Evolutionary conservation across 1,140 invertebrate species (phyloP).

Genomic region (Cydia fagiglandana): DNA sequence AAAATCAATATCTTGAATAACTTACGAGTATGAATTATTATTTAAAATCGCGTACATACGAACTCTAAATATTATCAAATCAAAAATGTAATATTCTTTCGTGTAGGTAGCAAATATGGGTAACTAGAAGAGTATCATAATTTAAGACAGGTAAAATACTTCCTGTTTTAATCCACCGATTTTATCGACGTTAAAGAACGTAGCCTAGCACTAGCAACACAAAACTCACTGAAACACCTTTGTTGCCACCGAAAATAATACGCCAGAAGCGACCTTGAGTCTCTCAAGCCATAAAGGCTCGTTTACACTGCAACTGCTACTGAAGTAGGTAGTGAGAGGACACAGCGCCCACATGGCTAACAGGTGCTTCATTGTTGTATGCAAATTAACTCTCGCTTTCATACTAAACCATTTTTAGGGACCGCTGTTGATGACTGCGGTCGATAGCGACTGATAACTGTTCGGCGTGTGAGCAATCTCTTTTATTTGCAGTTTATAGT

Average conservation of each 20-base stretch:
- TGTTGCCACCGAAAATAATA: slow-evolving; percentile 44
- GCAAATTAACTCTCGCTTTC: slow-evolving; percentile 76
- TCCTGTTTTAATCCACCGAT: not conserved
- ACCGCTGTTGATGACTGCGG: slow-evolving; percentile 10
- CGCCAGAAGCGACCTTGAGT: slow-evolving; percentile 61
- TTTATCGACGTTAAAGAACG: not conserved
- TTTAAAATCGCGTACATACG: too few relatives aligned
- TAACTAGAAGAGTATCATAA: too few relatives aligned
- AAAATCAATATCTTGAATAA: too few relatives aligned
- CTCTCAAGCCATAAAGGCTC: slow-evolving; percentile 65
- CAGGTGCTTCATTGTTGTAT: slow-evolving; percentile 77
- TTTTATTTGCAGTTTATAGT: not conserved
- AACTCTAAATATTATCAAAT: too few relatives aligned
- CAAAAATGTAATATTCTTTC: too few relatives aligned
- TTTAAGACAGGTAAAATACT: too few relatives aligned
- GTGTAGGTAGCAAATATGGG: too few relatives aligned
- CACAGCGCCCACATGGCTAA: slow-evolving; percentile 65
- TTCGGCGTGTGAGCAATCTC: slow-evolving; percentile 1
- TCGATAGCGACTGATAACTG: slow-evolving; percentile 5
- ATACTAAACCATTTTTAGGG: slow-evolving; percentile 52
- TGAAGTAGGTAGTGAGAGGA: slow-evolving; percentile 62
- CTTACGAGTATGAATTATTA: too few relatives aligned
- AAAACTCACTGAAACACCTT: not conserved
- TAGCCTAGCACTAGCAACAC: slow-evolving; percentile 11
- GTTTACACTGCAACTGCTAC: slow-evolving; percentile 71